Evolutionary conservation across 2,797 vertebrate species (phyloP).

Genomic region (Somateria mollissima): DNA sequence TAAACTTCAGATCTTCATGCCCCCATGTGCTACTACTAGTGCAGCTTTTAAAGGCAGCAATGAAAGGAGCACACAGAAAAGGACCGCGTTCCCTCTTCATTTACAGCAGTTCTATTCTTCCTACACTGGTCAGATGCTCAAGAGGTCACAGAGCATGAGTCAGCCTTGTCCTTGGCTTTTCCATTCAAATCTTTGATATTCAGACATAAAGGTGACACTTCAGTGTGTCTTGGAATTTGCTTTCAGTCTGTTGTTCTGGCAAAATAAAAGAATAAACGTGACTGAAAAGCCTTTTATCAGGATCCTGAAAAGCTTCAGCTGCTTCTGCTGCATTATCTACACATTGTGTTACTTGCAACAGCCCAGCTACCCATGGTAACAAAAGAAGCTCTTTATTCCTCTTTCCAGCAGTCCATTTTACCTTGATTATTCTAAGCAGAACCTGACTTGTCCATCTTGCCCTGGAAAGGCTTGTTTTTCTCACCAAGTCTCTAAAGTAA

Average conservation of each 20-base stretch:
- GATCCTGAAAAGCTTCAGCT: not conserved
- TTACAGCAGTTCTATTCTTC: not conserved
- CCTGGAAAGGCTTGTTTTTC: not conserved
- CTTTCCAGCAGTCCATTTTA: not conserved
- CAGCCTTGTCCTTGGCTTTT: not conserved
- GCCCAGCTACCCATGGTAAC: not conserved
- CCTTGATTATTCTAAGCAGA: not conserved
- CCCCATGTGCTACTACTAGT: not conserved
- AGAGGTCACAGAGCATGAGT: not conserved
- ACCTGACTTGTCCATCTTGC: not conserved
- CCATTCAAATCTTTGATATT: constrained; percentile 17
- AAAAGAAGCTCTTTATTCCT: not conserved
- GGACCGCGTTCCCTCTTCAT: not conserved
- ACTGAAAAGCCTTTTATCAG: not conserved
- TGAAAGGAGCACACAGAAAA: not conserved
- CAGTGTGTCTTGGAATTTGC: not conserved
- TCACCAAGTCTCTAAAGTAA: not conserved
- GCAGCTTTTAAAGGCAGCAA: not conserved
- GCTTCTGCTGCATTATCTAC: not conserved
- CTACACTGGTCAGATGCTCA: constrained; percentile 26
- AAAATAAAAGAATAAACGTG: not conserved
- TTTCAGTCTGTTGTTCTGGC: not conserved
- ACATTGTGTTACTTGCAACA: not conserved
- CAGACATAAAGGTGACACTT: not conserved
- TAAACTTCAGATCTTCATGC: not conserved